These are phyloP conservation scores for Myrmophylax atrothorax DNA, from an alignment of 2,113 vertebrate genomes.

Conservation along the genomic window DNA sequence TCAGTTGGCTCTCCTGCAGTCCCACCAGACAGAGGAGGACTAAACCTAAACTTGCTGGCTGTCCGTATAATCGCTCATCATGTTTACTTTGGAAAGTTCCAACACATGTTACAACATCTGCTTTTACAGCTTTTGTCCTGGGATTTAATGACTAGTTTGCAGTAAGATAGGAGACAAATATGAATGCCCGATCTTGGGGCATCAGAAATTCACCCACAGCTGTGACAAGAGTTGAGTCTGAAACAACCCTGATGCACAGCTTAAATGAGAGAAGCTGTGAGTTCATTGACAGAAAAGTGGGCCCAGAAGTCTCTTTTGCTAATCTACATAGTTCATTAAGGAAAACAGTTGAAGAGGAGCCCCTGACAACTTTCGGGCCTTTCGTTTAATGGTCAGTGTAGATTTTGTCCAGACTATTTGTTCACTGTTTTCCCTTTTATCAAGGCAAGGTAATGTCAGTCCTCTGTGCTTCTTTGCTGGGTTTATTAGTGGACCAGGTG, in stretches of 20 bases:
- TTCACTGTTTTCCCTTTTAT: background rate
- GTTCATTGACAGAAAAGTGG: background rate
- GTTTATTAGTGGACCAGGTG: background rate
- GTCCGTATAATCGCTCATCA: fast-evolving
- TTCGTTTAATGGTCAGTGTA: background rate
- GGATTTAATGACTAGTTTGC: background rate
- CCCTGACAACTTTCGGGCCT: background rate
- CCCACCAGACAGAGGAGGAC: background rate
- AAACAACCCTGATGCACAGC: background rate
- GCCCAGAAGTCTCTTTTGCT: background rate
- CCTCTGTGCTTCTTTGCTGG: background rate
- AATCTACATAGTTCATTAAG: background rate
- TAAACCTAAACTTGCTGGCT: background rate
- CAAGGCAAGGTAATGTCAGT: background rate
- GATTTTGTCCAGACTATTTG: background rate
- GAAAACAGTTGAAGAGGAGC: background rate
- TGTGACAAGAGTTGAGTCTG: background rate
- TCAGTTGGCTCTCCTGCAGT: background rate
- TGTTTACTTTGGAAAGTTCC: background rate
- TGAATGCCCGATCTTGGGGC: background rate
- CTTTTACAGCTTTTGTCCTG: background rate
- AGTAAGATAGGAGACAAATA: background rate
- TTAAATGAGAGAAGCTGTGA: background rate
- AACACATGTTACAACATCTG: background rate
- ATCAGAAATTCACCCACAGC: background rate